Evolutionary conservation across 2,888 invertebrate species (phyloP).

Genomic region (Pilophorus perplexus): DNA sequence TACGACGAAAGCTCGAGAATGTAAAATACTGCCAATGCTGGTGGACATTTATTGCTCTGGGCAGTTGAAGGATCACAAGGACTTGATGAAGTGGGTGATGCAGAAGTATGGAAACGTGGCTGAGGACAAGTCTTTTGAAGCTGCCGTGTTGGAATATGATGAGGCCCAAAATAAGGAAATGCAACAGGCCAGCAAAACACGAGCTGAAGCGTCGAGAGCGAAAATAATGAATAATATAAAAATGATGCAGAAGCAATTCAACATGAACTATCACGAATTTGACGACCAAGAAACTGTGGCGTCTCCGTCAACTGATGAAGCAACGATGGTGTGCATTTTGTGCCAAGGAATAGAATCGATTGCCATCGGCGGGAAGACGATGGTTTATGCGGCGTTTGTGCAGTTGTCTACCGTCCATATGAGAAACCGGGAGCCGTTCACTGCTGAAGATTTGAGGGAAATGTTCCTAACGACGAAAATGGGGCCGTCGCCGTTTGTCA

Average conservation of each 20-base stretch:
- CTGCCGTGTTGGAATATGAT: background rate
- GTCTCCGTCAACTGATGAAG: constrained; percentile 54
- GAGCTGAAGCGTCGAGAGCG: constrained; percentile 85
- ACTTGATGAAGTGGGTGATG: constrained; percentile 77
- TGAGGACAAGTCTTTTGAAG: constrained; percentile 49
- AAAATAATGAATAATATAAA: constrained; percentile 93
- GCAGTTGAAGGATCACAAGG: constrained; percentile 78
- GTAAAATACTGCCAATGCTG: constrained; percentile 65
- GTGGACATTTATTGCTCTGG: constrained; percentile 69
- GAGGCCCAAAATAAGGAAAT: background rate
- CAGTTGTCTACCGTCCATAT: constrained; percentile 81
- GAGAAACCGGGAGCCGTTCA: constrained; percentile 54
- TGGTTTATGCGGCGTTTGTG: constrained; percentile 87
- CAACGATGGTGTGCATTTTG: constrained; percentile 79
- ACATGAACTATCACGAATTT: constrained; percentile 78
- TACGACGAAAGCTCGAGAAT: constrained; percentile 74
- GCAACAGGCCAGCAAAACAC: constrained; percentile 53
- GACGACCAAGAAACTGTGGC: constrained; percentile 55
- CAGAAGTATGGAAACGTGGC: constrained; percentile 68
- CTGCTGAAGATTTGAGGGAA: constrained; percentile 37
- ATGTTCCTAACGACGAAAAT: constrained; percentile 41
- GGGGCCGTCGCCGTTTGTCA: constrained; percentile 61
- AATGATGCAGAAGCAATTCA: constrained; percentile 85
- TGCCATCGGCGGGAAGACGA: constrained; percentile 65
- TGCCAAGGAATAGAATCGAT: constrained; percentile 90